These are phyloP conservation scores for Phaenicophaeus curvirostris DNA, from an alignment of 2,797 vertebrate genomes.

Conservation along the genomic window DNA sequence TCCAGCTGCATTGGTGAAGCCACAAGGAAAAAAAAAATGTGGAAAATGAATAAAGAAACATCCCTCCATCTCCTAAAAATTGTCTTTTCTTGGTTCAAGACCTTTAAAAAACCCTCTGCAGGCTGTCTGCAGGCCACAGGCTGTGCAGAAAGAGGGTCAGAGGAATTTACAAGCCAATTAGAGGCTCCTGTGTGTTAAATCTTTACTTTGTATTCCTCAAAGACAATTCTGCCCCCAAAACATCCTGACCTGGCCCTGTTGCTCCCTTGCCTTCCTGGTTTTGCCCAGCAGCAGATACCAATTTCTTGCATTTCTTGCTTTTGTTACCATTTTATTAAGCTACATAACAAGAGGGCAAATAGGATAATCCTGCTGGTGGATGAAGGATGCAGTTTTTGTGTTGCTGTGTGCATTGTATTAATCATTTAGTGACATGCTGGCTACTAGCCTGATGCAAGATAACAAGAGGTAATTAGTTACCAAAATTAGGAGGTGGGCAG, in stretches of 20 bases:
- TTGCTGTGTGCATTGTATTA: not conserved
- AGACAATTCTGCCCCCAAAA: not conserved
- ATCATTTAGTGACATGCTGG: conserved; percentile 46
- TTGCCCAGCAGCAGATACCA: not conserved
- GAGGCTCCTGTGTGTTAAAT: not conserved
- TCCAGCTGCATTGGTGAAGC: too few species aligned
- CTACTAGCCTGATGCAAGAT: conserved; percentile 38
- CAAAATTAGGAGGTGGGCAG: conserved; percentile 48
- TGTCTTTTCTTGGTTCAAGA: not conserved
- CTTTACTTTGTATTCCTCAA: not conserved
- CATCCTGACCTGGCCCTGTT: not conserved
- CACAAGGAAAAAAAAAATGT: too few species aligned
- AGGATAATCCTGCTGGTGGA: not conserved
- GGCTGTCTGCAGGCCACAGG: not conserved
- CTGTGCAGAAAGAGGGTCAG: not conserved
- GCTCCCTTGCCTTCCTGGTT: not conserved
- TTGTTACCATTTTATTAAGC: not conserved
- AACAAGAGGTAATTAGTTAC: conserved; percentile 63
- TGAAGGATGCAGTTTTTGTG: not conserved
- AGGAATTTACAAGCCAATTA: not conserved
- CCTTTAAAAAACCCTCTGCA: not conserved
- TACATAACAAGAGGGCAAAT: not conserved
- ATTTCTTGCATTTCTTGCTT: not conserved
- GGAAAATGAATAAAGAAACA: not conserved
- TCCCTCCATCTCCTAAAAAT: not conserved